phyloP scores from a whole-genome alignment of 2,113 vertebrate species.

The Euleptes europaea region DNA sequence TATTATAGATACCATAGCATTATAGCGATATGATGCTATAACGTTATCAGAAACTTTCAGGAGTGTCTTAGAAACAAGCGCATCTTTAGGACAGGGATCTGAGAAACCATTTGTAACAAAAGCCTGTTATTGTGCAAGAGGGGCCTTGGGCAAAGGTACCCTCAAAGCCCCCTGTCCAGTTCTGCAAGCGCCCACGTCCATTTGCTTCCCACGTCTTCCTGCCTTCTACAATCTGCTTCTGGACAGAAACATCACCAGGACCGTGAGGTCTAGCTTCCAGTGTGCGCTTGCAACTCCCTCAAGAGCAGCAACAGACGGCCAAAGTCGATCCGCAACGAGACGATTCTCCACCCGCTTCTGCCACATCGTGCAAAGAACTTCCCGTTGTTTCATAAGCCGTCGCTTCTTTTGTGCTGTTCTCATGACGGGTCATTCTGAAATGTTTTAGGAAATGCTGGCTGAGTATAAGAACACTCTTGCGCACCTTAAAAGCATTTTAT shows the following conservation, averaged over 20 bases:
- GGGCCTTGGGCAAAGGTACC: neutral
- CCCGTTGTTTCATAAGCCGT: conserved; percentile 27
- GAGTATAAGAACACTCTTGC: too few relatives aligned
- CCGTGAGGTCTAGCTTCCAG: neutral
- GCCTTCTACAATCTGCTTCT: neutral
- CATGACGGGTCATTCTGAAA: conserved; percentile 59
- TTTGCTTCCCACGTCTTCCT: neutral
- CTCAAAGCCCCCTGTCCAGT: too few relatives aligned
- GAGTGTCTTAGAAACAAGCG: neutral
- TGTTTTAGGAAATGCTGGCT: neutral
- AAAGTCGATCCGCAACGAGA: neutral
- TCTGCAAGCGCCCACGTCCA: neutral
- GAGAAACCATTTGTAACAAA: neutral
- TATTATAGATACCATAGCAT: too few relatives aligned
- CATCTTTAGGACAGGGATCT: neutral
- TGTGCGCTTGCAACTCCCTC: neutral
- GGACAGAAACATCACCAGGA: neutral
- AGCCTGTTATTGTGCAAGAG: neutral
- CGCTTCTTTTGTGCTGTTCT: conserved; percentile 27
- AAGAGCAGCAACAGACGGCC: neutral
- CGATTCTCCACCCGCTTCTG: neutral
- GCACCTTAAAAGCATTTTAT: too few relatives aligned
- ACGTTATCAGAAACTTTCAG: neutral
- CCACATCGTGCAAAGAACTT: conserved; percentile 20
- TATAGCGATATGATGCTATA: too few relatives aligned